Evolutionary conservation across 1,140 invertebrate species (phyloP), one percentile per base, ranked within the genome.

Genomic region (Laupala kohalensis): DNA sequence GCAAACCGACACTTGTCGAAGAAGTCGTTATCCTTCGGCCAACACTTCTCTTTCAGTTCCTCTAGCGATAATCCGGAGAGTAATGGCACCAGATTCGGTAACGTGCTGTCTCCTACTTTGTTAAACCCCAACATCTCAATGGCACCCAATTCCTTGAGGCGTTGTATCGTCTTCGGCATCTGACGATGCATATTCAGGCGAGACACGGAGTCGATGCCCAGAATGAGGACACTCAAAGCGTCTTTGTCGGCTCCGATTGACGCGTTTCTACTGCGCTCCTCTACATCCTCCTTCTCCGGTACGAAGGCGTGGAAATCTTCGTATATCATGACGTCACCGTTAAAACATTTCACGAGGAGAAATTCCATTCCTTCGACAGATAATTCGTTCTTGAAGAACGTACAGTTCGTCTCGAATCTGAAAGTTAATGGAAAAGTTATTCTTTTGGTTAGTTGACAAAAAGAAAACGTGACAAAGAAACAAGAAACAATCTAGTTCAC

Each of bases 151-250:
- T 28, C 37, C 2, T 25, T 0, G 5, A 94, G 81, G 75, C 85
- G 87, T 1, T 80, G 75, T 0, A 86, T 79, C 0, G 92, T 92
- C 75, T 85, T 84, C 0, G 89, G 89, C 89, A 95, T 91, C 72
- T 92, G 89, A 25, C 93, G 85, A 65, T 90, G 85, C 72, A 94
- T 90, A 80, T 96, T 95, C 67, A 95, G 82, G 65, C 92, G 84
- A 0, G 94, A 96, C 2, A 95, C 86, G 0, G 92, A 89, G 78
- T 96, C 94, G 19, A 96, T 84, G 0, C 94, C 94, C n/a, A 96
- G 78, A 13, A 96, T 82, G 25, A 96, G 82, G 0, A 97, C 84
- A 74, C 87, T 90, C 12, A 85, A 78, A 65, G 76, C 75, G 53
- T 78, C 73, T 68, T 78, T 73, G 67, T 75, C 72, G 6, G 62